A percentile compares a stretch with the other conserved stretches of the same genome.
Conservation (phyloP, 2,113 vertebrate genomes). For the Percina caprodes region DNA sequence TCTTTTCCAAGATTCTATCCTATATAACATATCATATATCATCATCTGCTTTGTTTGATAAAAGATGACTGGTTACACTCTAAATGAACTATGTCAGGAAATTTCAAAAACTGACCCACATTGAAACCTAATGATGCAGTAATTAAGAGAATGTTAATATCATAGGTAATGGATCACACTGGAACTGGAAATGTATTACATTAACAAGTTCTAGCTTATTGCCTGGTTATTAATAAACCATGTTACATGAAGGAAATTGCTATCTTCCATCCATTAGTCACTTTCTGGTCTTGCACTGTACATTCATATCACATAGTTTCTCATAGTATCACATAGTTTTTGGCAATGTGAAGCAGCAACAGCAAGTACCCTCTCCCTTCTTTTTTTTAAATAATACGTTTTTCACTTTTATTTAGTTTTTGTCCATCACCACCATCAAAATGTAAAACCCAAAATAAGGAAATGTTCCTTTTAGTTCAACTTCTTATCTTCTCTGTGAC, state of each 20-base stretch:
- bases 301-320: background rate
- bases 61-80: background rate
- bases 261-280: background rate
- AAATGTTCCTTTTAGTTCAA: background rate
- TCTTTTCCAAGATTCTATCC: background rate
- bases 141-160: background rate
- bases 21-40: background rate
- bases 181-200: background rate
- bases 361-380: too few relatives aligned
- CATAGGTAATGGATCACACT: background rate
- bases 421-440: too few relatives aligned
- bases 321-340: too few relatives aligned
- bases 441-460: background rate
- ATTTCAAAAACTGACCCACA: background rate
- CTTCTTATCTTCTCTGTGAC: background rate
- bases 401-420: too few relatives aligned
- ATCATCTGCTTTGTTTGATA: background rate
- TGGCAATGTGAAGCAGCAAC: too few relatives aligned
- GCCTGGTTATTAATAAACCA: background rate
- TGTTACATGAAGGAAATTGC: background rate
- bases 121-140: background rate
- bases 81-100: background rate
- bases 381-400: too few relatives aligned
- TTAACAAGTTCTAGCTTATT: background rate
- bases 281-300: background rate